A percentile compares a stretch with the other conserved stretches of the same genome.
phyloP scores from a whole-genome alignment of 2,113 vertebrate genomes.

The Tautogolabrus adspersus region DNA sequence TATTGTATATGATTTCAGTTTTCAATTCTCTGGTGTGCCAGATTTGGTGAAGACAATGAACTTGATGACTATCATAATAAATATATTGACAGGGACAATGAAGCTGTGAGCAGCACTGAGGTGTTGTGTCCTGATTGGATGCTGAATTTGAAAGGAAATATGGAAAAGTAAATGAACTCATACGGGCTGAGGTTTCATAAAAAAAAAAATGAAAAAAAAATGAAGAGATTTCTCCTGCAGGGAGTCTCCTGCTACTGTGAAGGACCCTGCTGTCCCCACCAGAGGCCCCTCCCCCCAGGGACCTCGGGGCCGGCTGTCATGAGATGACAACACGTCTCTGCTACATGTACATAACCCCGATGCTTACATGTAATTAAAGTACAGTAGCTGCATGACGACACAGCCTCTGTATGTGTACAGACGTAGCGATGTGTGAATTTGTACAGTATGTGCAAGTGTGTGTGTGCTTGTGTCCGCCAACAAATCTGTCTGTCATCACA shows the following conservation, averaged over 20 bases:
- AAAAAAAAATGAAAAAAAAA: not conserved
- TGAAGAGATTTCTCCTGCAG: constrained; percentile 33
- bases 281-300: constrained; percentile 37
- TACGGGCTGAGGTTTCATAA: constrained; percentile 39
- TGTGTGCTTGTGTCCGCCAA: constrained; percentile 74
- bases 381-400: constrained; percentile 84
- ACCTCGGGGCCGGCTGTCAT: constrained; percentile 48
- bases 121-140: constrained; percentile 63
- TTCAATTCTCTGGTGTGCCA: constrained; percentile 65
- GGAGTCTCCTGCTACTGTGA: constrained; percentile 72
- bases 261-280: constrained; percentile 56
- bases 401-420: constrained; percentile 80
- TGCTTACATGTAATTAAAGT: constrained; percentile 82
- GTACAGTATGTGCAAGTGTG: constrained; percentile 81
- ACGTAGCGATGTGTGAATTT: constrained; percentile 80
- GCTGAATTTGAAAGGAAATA: constrained; percentile 34
- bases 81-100: constrained; percentile 46
- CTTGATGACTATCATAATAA: constrained; percentile 65
- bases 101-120: constrained; percentile 74
- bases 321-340: constrained; percentile 66
- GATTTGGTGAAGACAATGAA: constrained; percentile 64
- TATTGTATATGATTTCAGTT: constrained; percentile 73
- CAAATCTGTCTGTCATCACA: constrained; percentile 69
- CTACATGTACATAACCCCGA: constrained; percentile 79
- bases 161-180: constrained; percentile 22